These are phyloP conservation scores for Akabosia matsudoensis DNA, from an alignment of 1,140 invertebrate genomes.

Conservation along the genomic window DNA sequence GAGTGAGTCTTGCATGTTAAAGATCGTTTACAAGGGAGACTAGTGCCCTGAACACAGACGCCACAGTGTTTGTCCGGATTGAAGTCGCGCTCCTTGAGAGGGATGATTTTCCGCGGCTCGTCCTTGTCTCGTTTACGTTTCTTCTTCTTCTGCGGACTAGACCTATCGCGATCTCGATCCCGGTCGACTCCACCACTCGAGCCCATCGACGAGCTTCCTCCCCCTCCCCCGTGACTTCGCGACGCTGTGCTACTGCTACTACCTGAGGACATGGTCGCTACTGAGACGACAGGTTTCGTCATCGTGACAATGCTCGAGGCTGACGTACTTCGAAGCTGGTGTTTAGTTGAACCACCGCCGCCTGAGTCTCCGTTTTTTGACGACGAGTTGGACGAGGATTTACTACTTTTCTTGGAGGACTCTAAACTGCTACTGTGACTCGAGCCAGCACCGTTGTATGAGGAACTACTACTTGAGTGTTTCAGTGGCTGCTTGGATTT, in stretches of 20 bases:
- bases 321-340: not conserved
- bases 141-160: conserved; percentile 32
- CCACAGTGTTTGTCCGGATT: conserved; percentile 79
- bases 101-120: conserved; percentile 45
- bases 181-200: not conserved
- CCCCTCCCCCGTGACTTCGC: not conserved
- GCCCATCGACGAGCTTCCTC: not conserved
- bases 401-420: conserved; percentile 3
- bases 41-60: conserved; percentile 61
- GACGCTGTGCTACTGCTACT: not conserved
- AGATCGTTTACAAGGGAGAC: conserved; percentile 68
- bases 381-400: not conserved
- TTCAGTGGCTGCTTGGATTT: not conserved
- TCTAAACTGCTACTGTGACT: not conserved
- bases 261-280: not conserved
- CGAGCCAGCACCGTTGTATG: not conserved
- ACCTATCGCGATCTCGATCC: not conserved
- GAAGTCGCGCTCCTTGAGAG: conserved; percentile 69
- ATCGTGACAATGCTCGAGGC: not conserved
- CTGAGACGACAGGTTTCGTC: not conserved
- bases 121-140: conserved; percentile 36
- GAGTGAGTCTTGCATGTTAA: conserved; percentile 81
- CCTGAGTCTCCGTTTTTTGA: conserved; percentile 9
- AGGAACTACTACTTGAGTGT: not conserved
- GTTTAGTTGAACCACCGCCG: not conserved